Evolutionary conservation across 2,797 vertebrate species (phyloP).

Genomic region (Acanthurus leucopareius): DNA sequence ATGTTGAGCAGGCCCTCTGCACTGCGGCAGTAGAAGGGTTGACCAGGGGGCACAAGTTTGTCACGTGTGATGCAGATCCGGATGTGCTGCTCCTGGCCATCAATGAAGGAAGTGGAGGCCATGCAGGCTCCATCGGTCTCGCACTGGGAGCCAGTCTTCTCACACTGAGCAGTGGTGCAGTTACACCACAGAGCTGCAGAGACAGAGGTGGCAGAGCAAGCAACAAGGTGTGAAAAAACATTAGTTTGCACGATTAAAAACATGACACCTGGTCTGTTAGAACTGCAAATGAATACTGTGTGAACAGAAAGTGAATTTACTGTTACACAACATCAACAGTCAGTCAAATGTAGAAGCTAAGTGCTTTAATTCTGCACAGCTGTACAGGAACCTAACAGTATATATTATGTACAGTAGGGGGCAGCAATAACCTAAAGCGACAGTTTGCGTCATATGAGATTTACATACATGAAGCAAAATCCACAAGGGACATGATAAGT

Average conservation of each 20-base stretch:
- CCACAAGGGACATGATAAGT: not conserved
- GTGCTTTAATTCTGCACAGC: not conserved
- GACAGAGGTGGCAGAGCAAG: not conserved
- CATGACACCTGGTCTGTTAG: not conserved
- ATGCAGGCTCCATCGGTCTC: slow-evolving; percentile 94
- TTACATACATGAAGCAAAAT: not conserved
- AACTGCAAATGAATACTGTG: not conserved
- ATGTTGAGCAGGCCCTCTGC: slow-evolving; percentile 92
- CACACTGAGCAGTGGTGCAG: slow-evolving; percentile 89
- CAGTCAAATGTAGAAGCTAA: not conserved
- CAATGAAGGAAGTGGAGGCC: slow-evolving; percentile 92
- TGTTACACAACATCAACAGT: not conserved
- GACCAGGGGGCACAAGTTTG: slow-evolving; percentile 90
- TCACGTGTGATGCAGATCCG: slow-evolving; percentile 91
- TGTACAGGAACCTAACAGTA: not conserved
- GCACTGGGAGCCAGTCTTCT: slow-evolving; percentile 90
- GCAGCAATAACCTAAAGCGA: not conserved
- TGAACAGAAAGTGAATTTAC: not conserved
- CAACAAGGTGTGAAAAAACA: not conserved
- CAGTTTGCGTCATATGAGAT: not conserved
- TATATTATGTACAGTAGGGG: slow-evolving; percentile 4
- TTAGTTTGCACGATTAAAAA: not conserved
- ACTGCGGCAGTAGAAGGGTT: slow-evolving; percentile 93
- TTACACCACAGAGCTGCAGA: slow-evolving; percentile 90
- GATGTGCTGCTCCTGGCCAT: slow-evolving; percentile 89